A percentile compares a stretch with the other conserved stretches of the same genome.
These are phyloP conservation scores for Ichneumoninae sp. DNA, from an alignment of 2,888 invertebrate genomes.

Conservation along the genomic window DNA sequence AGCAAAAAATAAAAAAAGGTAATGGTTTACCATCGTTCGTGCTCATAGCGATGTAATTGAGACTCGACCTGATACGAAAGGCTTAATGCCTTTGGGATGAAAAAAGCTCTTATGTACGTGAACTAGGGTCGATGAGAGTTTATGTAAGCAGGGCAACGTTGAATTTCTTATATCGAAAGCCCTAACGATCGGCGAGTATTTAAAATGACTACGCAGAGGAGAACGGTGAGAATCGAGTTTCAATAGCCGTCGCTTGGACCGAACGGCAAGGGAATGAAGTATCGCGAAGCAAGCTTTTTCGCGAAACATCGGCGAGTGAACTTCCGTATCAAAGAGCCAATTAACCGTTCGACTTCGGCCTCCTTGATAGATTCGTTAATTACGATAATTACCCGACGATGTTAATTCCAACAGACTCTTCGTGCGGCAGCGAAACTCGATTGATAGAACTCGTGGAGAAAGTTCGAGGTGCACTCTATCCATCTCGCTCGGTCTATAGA, in stretches of 20 bases:
- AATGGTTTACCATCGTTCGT: background rate
- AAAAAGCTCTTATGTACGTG: background rate
- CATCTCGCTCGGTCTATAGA: background rate
- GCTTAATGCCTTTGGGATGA: background rate
- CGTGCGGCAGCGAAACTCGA: background rate
- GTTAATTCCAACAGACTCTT: constrained; percentile 20
- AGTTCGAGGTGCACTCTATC: constrained; percentile 32
- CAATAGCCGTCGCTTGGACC: background rate
- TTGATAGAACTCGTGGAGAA: constrained; percentile 32
- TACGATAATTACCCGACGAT: constrained; percentile 51
- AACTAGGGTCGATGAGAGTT: background rate
- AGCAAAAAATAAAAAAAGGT: background rate
- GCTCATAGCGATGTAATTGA: background rate
- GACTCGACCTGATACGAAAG: background rate
- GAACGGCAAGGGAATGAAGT: background rate
- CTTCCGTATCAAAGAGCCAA: constrained; percentile 37
- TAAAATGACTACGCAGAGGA: background rate
- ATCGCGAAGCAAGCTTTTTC: background rate
- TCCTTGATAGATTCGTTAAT: constrained; percentile 37
- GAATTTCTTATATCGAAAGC: background rate
- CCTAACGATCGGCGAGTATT: background rate
- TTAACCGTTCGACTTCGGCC: constrained; percentile 36
- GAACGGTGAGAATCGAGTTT: background rate
- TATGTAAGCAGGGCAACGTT: background rate
- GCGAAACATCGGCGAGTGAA: constrained; percentile 23